phyloP scores from a whole-genome alignment of 92 coral and sea anemone species.

The Palythoa heliodiscus region DNA sequence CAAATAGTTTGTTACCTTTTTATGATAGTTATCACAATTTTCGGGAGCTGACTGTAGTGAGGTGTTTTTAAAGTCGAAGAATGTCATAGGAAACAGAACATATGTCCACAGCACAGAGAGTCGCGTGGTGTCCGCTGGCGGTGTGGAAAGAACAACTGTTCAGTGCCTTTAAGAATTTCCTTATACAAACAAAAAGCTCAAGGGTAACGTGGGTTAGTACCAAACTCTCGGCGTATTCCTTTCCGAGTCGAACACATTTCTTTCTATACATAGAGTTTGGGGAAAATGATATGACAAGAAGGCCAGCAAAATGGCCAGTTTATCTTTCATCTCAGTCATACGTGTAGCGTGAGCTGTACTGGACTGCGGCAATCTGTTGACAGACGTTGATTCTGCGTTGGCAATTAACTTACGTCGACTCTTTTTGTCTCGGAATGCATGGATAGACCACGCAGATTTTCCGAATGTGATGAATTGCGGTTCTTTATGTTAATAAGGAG shows the following conservation, averaged over 20 bases:
- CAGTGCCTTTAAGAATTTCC: neutral
- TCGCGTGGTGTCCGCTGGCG: constrained; percentile 12
- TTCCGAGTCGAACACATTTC: constrained; percentile 7
- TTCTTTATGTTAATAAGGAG: too few relatives aligned
- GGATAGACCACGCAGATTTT: too few relatives aligned
- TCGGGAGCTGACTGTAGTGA: neutral
- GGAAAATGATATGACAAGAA: neutral
- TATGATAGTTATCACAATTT: neutral
- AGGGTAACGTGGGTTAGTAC: constrained; percentile 7
- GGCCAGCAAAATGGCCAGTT: neutral
- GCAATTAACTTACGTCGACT: neutral
- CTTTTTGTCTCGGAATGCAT: constrained; percentile 3
- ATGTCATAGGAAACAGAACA: neutral
- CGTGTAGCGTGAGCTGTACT: neutral
- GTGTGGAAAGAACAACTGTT: constrained; percentile 14
- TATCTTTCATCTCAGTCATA: neutral
- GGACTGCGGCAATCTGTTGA: neutral
- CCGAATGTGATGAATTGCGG: too few relatives aligned
- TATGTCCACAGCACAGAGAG: constrained; percentile 14
- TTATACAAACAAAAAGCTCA: constrained; percentile 3
- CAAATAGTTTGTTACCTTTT: neutral
- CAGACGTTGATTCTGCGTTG: neutral
- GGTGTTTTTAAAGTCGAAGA: constrained; percentile 18
- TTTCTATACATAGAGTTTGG: neutral
- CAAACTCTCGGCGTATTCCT: constrained; percentile 9